Conservation (phyloP, 2,797 vertebrate genomes). For the Margarornis squamiger region DNA sequence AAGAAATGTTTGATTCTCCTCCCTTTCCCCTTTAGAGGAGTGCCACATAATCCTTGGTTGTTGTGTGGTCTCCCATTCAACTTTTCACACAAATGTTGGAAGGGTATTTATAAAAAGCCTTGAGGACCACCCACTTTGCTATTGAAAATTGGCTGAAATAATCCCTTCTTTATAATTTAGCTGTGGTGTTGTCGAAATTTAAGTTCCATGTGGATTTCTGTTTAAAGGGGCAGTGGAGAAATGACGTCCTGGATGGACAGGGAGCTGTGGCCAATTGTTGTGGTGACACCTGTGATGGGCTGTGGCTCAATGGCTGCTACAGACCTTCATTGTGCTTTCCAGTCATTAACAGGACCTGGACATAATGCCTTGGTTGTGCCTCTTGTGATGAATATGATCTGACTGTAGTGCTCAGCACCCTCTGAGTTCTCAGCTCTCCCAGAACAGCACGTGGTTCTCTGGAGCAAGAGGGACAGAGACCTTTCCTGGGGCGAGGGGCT, state of each 20-base stretch:
- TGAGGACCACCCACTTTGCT: constrained; percentile 72
- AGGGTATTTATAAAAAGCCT: constrained; percentile 66
- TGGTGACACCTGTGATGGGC: constrained; percentile 71
- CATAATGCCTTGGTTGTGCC: constrained; percentile 25
- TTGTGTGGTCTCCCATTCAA: constrained; percentile 70
- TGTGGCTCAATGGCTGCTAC: constrained; percentile 76
- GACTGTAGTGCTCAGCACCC: background rate
- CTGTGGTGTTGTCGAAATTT: constrained; percentile 54
- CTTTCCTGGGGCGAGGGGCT: background rate
- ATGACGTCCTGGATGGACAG: constrained; percentile 67
- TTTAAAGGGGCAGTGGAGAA: constrained; percentile 77
- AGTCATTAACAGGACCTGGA: constrained; percentile 10
- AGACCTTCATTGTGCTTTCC: constrained; percentile 37
- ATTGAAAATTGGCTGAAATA: constrained; percentile 69
- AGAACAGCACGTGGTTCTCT: background rate
- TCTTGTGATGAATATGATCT: constrained; percentile 42
- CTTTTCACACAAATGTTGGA: constrained; percentile 64
- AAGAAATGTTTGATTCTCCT: constrained; percentile 46
- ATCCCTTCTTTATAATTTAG: constrained; percentile 69
- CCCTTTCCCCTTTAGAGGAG: constrained; percentile 4
- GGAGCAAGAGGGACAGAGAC: background rate
- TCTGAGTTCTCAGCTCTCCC: background rate
- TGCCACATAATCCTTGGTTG: constrained; percentile 58
- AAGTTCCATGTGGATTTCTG: constrained; percentile 44
- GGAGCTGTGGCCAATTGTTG: constrained; percentile 72